phyloP scores from a whole-genome alignment of 1,140 invertebrate genomes.

The Sinonovacula constricta region DNA sequence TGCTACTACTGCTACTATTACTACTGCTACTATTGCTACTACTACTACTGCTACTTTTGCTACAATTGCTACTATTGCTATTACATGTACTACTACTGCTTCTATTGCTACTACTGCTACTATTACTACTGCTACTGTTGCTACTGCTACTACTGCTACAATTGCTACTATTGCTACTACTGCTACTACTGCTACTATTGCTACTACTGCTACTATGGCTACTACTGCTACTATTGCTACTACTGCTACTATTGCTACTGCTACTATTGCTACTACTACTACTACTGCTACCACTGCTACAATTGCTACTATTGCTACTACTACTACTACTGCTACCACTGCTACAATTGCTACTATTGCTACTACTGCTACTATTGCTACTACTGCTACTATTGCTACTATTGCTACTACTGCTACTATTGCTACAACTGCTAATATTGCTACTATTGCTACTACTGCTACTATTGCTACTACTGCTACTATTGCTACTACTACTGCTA shows the following conservation, averaged over 20 bases:
- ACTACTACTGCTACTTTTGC: slow-evolving; percentile 4
- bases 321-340: background rate
- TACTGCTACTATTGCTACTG: slow-evolving; percentile 4
- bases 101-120: slow-evolving; percentile 4
- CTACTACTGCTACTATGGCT: too few relatives aligned
- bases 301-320: too few relatives aligned
- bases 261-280: slow-evolving; percentile 1
- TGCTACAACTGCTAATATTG: too few relatives aligned
- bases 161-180: too few relatives aligned
- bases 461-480: slow-evolving; percentile 4
- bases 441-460: slow-evolving; percentile 4
- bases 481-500: slow-evolving; percentile 4
- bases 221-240: too few relatives aligned
- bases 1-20: slow-evolving; percentile 4
- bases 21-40: slow-evolving; percentile 4
- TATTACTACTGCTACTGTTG: slow-evolving; percentile 4
- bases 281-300: slow-evolving; percentile 4
- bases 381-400: slow-evolving; percentile 4
- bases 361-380: slow-evolving; percentile 4
- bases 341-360: too few relatives aligned
- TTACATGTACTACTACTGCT: too few relatives aligned
- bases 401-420: slow-evolving; percentile 4
- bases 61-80: too few relatives aligned
- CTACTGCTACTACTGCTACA: too few relatives aligned
- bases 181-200: too few relatives aligned